Evolutionary conservation across 2,888 invertebrate genomes (phyloP), one percentile per base, ranked within the genome.

Genomic region (Fragum fragum): DNA sequence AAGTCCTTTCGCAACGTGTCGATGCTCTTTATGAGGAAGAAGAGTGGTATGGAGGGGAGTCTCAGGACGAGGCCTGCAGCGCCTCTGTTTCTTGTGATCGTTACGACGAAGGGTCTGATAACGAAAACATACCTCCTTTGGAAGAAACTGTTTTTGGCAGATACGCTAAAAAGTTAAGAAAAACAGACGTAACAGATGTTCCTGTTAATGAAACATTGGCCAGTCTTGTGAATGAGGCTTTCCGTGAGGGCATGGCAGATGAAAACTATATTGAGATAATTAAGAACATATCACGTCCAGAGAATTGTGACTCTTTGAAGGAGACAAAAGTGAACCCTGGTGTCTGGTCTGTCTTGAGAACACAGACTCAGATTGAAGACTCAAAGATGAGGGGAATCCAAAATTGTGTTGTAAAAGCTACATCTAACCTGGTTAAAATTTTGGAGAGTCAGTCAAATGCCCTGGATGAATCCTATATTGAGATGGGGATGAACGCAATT

Each of bases 351-450:
- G 59, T 76, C 1, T 26, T 80, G n/a, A 23, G 52, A 16, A 71
- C 63, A 53, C 55, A 66, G 7, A 80, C 80, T 16, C 76, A 80
- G 42, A 68, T 63, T 21, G 66, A 75, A 14, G 80, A 80, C 23
- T 72, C 69, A 18, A 73, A n/a, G n/a, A n/a, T n/a, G n/a, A n/a
- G n/a, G n/a, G n/a, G n/a, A n/a, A n/a, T n/a, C n/a, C n/a, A n/a
- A 32, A 78, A 78, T 39, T 76, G 81, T 66, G 57, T 76, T n/a
- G 68, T 79, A 7, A 79, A 81, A 69, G 81, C 76, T 14, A 70
- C 79, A 23, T 23, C 70, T 18, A 73, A 73, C 28, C 16, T 85
- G n/a, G 68, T 78, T 9, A 77, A 70, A 61, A 36, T 78, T 0
- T 26, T 79, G 18, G 72, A 79, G 14, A 23, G 21, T 28, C 23